These are phyloP conservation scores for Actinia tenebrosa DNA, from an alignment of 64 coral and sea anemone species.

Conservation along the genomic window DNA sequence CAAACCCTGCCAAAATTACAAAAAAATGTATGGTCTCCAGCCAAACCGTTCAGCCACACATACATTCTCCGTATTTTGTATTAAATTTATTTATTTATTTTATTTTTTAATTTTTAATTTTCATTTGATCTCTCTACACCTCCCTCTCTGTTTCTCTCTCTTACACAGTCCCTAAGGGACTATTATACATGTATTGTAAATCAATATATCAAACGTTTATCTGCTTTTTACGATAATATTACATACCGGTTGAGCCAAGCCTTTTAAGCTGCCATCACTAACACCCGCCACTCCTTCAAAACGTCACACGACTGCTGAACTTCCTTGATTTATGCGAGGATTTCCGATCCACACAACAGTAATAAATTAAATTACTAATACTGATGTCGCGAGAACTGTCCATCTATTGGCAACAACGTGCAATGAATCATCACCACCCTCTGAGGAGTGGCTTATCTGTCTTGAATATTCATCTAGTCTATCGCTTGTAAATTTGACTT, in stretches of 20 bases:
- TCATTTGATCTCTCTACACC: too few species aligned
- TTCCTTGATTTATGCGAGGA: conserved; percentile 6
- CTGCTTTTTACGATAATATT: too few species aligned
- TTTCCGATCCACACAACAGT: neutral
- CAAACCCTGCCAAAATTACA: too few species aligned
- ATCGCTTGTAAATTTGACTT: neutral
- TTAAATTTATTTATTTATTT: too few species aligned
- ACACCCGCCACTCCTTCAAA: neutral
- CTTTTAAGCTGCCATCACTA: neutral
- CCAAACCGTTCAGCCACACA: too few species aligned
- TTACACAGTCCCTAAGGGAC: too few species aligned
- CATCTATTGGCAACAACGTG: neutral
- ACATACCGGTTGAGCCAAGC: neutral
- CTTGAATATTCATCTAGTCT: neutral
- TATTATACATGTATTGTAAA: too few species aligned
- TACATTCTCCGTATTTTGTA: too few species aligned
- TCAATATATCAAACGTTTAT: too few species aligned
- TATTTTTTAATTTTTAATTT: too few species aligned
- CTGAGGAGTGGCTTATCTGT: neutral
- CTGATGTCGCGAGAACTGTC: neutral
- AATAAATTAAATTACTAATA: neutral
- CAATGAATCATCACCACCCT: neutral
- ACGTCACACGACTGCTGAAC: neutral
- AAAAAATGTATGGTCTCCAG: too few species aligned
- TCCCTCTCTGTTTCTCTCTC: too few species aligned